These are phyloP conservation scores for Eurypyga helias DNA, from an alignment of 2,113 vertebrate genomes.

Conservation along the genomic window DNA sequence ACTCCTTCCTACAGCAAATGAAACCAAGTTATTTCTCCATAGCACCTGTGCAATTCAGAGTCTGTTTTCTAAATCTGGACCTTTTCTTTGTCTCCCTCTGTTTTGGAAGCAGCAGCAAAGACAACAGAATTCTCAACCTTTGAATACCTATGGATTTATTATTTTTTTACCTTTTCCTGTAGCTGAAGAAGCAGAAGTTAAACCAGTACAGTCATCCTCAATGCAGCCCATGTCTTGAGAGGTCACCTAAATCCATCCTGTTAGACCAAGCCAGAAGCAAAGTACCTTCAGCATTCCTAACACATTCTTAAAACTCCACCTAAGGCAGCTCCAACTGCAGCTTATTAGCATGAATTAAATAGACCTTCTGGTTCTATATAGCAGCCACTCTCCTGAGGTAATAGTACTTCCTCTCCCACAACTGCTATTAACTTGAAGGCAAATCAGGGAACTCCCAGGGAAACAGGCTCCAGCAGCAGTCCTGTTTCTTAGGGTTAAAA, in stretches of 20 bases:
- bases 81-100: background rate
- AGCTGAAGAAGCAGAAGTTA: background rate
- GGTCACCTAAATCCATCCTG: background rate
- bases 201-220: background rate
- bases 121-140: background rate
- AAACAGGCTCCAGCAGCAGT: background rate
- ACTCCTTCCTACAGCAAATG: background rate
- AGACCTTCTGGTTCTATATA: background rate
- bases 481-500: background rate
- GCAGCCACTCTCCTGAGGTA: background rate
- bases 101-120: background rate
- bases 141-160: background rate
- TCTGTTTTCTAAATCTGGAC: background rate
- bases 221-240: background rate
- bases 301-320: background rate
- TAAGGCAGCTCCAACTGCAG: background rate
- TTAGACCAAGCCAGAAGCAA: background rate
- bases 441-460: background rate
- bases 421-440: background rate
- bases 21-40: background rate
- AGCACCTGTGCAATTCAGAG: background rate
- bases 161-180: background rate
- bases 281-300: background rate
- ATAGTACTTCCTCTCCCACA: background rate
- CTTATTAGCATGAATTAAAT: background rate